These are phyloP conservation scores for Sporophila hypoxantha DNA, from an alignment of 2,113 vertebrate species.

Conservation along the genomic window DNA sequence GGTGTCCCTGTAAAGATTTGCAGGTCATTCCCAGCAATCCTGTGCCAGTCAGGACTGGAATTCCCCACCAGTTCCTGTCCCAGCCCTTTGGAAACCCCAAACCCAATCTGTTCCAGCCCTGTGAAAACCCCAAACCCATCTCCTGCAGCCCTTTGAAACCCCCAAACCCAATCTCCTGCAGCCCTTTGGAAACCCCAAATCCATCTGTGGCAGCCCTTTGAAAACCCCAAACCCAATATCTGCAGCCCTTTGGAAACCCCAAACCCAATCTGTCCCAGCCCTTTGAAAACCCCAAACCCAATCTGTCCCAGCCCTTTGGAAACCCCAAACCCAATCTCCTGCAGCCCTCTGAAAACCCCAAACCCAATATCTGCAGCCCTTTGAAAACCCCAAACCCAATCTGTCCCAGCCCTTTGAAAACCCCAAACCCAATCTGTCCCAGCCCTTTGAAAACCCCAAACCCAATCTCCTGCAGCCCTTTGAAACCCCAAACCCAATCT, in stretches of 20 bases:
- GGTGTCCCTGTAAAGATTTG: not conserved
- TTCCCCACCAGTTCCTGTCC: too few species aligned
- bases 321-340: not conserved
- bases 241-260: not conserved
- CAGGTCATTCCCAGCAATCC: accelerated
- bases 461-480: not conserved
- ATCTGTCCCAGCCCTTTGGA: not conserved
- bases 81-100: not conserved
- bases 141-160: not conserved
- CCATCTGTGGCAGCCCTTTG: not conserved
- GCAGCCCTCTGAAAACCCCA: not conserved
- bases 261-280: not conserved
- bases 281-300: not conserved
- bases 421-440: not conserved
- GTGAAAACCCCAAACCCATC: constrained; percentile 76
- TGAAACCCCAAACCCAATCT: not conserved
- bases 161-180: not conserved
- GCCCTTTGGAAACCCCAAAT: too few species aligned
- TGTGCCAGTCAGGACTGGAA: accelerated
- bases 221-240: not conserved
- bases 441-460: not conserved
- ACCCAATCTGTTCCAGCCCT: constrained; percentile 9
- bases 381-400: not conserved
- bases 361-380: not conserved
- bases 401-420: not conserved